Base-by-base conservation (phyloP, 2,113 vertebrate genomes). In the Theropithecus gelada region DNA sequence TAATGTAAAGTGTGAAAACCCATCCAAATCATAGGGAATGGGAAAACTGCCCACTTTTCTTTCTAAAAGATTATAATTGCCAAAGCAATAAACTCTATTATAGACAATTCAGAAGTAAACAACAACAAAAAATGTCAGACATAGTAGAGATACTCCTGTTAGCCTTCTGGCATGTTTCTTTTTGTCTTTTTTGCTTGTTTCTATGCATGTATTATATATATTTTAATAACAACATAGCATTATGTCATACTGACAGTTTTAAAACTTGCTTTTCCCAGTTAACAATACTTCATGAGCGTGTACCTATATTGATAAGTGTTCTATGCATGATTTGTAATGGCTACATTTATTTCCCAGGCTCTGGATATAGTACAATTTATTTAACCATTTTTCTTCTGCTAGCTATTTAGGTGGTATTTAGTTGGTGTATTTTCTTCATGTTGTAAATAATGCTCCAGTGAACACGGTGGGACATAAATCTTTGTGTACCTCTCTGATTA, bases 401-500 rank as follows among this genome's bases (percentile, higher is more conserved):
- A 64, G 25, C 72, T 94, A 55, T 48, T 81, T 89, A 79, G 43
- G 27, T 96, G 48, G 20, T 64, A 83, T 66, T 95, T 80, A 94
- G 22, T 73, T 89, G 59, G 27, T 76, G 55, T 75, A 90, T 92
- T 87, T 87, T 80, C 66, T 92, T 79, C 64, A 48, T 68, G 66
- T 84, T 93, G 13, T 96, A 97, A 93, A 91, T 76, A 94, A 94
- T 81, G 43, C 27, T 88, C 64, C 7, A 76, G 2, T 50, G 76
- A 93, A 68, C 30, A 72, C 72, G 22, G 25, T 55, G 38, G 38
- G 16, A 68, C 70, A 79, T 83, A 73, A 95, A 84, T 91, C 50
- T 96, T 96, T 88, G 83, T 84, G 64, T 13, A 70, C 14, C 12
- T 79, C 45, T 96, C 32, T 97, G 57, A 92, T 92, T 89, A 95